Evolutionary conservation across 2,797 vertebrate genomes (phyloP), one percentile per base, ranked within the genome.

Genomic region (Megaceryle alcyon): DNA sequence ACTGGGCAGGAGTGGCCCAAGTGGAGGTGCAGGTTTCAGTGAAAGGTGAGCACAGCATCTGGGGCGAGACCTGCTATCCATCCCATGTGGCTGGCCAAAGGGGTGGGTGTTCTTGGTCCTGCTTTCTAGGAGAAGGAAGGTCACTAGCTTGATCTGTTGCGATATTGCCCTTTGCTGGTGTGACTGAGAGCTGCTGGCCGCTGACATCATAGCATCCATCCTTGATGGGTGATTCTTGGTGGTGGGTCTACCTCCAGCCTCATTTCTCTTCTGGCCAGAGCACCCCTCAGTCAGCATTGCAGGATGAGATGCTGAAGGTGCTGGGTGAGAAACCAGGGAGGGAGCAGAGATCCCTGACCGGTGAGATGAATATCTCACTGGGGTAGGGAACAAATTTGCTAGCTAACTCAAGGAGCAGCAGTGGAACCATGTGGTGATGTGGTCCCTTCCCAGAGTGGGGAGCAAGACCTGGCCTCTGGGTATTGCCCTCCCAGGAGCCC

Each of bases 11-110:
- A 28, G 92, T 94, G 3, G 91, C 96, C 1, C 95, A 96, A 64
- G 97, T 96, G 0, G 96, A 97, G 78, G 97, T 98, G 94, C 95
- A 97, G 82, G 69, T 98, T 51, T 90, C 46, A 0, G 98, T 98
- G 48, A 97, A 98, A 1, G 97, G 98, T 98, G 93, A 98, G 97
- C 0, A 2, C 60, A 77, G 22, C 14, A 97, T 1, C 22, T 37
- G 43, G 7, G 31, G 5, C 2, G 7, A 65, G 59, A 54, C 9
- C 17, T 0, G 1, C 1, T 16, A 0, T 22, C 28, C 19, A 22
- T 37, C 48, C 64, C 4, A 0, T 0, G 7, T 1, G 22, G 22
- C 20, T 46, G 26, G 14, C 20, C 31, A 14, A 51, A 51, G 51
- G 18, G 7, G 4, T 8, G 21, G 19, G 37, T 44, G 23, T 3